Evolutionary conservation across 2,888 invertebrate species (phyloP).

Genomic region (Erebia epiphron): DNA sequence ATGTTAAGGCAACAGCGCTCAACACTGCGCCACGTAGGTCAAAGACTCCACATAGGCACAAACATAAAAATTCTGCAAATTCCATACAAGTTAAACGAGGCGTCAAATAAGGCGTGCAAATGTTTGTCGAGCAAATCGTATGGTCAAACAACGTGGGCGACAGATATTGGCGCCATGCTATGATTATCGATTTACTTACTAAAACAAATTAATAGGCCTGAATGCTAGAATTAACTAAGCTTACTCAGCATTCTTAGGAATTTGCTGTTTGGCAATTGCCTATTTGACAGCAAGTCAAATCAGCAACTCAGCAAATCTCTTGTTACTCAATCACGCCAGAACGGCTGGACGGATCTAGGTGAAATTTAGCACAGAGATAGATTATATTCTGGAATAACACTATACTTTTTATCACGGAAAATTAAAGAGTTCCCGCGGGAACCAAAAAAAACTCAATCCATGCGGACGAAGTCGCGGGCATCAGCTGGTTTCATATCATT

Average conservation of each 20-base stretch:
- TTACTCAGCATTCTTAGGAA: neutral
- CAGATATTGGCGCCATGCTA: constrained; percentile 25
- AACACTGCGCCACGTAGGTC: too few relatives aligned
- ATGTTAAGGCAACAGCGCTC: too few relatives aligned
- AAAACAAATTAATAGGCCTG: neutral
- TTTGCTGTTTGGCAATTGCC: too few relatives aligned
- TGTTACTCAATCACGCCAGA: neutral
- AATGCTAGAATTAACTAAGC: neutral
- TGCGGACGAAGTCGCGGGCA: too few relatives aligned
- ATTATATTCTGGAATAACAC: neutral
- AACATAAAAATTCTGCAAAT: constrained; percentile 12
- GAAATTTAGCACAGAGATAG: neutral
- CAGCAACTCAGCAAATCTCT: too few relatives aligned
- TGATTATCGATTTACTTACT: neutral
- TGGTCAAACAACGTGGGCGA: constrained; percentile 15
- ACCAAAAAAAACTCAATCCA: too few relatives aligned
- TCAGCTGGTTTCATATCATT: too few relatives aligned
- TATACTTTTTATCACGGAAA: too few relatives aligned
- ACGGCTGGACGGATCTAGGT: neutral
- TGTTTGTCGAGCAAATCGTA: constrained; percentile 29
- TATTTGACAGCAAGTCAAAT: too few relatives aligned
- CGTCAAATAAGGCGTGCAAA: constrained; percentile 25
- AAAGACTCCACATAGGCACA: neutral
- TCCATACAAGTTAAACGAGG: constrained; percentile 30
- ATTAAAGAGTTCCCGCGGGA: too few relatives aligned